These are phyloP conservation scores for Oryzias woworae DNA, from an alignment of 2,113 vertebrate species.

Conservation along the genomic window DNA sequence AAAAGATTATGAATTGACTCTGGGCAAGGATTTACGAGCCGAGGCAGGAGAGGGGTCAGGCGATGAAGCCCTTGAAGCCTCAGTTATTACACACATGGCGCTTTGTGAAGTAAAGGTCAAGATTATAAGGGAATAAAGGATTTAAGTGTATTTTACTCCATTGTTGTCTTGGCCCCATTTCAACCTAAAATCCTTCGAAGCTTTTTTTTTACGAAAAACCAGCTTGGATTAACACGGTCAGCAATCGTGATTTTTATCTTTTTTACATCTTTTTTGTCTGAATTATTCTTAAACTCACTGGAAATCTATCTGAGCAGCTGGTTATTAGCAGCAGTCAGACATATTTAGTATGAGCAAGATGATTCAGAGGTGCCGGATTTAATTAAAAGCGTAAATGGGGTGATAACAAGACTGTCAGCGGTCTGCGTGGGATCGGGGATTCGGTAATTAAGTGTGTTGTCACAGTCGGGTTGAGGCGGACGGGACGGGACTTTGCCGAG, in stretches of 20 bases:
- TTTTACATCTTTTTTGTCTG: not conserved
- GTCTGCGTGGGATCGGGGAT: constrained; percentile 42
- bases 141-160: constrained; percentile 18
- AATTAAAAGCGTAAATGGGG: constrained; percentile 65
- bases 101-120: constrained; percentile 34
- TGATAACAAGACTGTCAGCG: constrained; percentile 61
- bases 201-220: constrained; percentile 1
- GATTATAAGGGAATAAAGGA: constrained; percentile 21
- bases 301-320: constrained; percentile 35
- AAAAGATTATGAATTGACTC: constrained; percentile 30
- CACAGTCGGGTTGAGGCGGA: constrained; percentile 56
- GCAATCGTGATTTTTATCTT: constrained; percentile 4
- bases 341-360: constrained; percentile 49
- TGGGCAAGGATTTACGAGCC: constrained; percentile 39
- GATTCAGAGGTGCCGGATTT: constrained; percentile 55
- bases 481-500: constrained; percentile 34
- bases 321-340: constrained; percentile 42
- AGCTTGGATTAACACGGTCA: not conserved
- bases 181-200: not conserved
- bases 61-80: constrained; percentile 21
- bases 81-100: constrained; percentile 23
- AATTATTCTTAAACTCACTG: constrained; percentile 2
- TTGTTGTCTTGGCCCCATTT: constrained; percentile 9
- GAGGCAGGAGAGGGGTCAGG: constrained; percentile 8
- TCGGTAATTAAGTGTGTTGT: constrained; percentile 65